phyloP scores from a whole-genome alignment of 2,797 vertebrate species.

The Gallinago stenura region DNA sequence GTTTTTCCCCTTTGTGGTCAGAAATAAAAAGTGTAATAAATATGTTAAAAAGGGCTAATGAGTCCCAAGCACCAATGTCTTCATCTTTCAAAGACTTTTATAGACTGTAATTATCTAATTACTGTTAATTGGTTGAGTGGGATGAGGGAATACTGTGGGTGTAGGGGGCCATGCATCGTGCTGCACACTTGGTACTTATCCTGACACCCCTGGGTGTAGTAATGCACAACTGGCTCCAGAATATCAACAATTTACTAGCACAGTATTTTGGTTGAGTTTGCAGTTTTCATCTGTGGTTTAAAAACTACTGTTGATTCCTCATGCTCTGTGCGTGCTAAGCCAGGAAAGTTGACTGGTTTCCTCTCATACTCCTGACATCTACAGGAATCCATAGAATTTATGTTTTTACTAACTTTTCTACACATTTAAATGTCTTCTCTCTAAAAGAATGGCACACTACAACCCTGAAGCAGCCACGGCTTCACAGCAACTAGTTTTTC shows the following conservation, averaged over 20 bases:
- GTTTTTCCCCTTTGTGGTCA: conserved; percentile 45
- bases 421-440: not conserved
- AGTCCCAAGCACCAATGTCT: conserved; percentile 41
- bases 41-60: conserved; percentile 67
- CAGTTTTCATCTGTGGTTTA: not conserved
- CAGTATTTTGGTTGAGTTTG: conserved; percentile 14
- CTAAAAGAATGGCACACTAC: not conserved
- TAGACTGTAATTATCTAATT: conserved; percentile 71
- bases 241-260: not conserved
- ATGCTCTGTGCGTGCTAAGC: not conserved
- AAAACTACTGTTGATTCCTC: not conserved
- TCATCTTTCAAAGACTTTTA: conserved; percentile 66
- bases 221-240: conserved; percentile 8
- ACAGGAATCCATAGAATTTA: not conserved
- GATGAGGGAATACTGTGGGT: conserved; percentile 13
- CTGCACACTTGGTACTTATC: not conserved
- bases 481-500: not conserved
- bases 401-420: not conserved
- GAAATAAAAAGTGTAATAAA: conserved; percentile 67
- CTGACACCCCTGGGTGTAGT: not conserved
- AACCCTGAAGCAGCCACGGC: not conserved
- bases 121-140: conserved; percentile 67
- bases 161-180: not conserved
- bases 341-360: not conserved
- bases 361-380: not conserved